A percentile compares a stretch with the other conserved stretches of the same genome.
Evolutionary conservation across 2,888 invertebrate species (phyloP).

Genomic region (Acanthosepion pharaonis): DNA sequence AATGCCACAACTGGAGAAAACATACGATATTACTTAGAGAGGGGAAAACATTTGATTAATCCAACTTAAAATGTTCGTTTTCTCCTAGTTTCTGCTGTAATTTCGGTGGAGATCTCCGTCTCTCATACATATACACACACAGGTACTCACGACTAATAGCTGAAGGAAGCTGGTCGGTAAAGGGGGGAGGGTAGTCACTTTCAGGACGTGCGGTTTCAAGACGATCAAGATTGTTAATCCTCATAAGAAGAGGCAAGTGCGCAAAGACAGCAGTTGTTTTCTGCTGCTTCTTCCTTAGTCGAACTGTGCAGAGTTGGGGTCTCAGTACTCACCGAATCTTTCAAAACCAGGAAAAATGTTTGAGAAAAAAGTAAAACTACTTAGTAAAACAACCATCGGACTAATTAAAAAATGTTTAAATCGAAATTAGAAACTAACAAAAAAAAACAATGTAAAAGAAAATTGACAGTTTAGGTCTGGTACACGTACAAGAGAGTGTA

Average conservation of each 20-base stretch:
- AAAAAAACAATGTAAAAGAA: too few species aligned
- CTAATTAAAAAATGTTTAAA: not conserved
- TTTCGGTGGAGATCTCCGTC: not conserved
- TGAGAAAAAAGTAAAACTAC: not conserved
- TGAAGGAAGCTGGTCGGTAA: slow-evolving; percentile 6
- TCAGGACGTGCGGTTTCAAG: slow-evolving; percentile 33
- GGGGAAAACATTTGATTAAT: not conserved
- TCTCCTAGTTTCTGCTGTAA: not conserved
- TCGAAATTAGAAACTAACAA: not conserved
- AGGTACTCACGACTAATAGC: not conserved
- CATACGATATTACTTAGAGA: not conserved
- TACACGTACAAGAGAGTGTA: too few species aligned
- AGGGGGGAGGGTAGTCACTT: not conserved
- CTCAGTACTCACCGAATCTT: not conserved
- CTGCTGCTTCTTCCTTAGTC: not conserved
- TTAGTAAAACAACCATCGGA: not conserved
- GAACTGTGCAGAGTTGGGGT: not conserved
- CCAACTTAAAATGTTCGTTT: not conserved
- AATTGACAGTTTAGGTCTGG: too few species aligned
- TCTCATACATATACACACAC: not conserved
- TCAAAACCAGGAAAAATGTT: not conserved
- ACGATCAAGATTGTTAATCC: not conserved
- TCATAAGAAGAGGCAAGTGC: not conserved
- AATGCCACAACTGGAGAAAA: not conserved
- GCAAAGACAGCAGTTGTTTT: not conserved